Conservation (phyloP, 2,888 invertebrate genomes). For the Nowickia ferox region DNA sequence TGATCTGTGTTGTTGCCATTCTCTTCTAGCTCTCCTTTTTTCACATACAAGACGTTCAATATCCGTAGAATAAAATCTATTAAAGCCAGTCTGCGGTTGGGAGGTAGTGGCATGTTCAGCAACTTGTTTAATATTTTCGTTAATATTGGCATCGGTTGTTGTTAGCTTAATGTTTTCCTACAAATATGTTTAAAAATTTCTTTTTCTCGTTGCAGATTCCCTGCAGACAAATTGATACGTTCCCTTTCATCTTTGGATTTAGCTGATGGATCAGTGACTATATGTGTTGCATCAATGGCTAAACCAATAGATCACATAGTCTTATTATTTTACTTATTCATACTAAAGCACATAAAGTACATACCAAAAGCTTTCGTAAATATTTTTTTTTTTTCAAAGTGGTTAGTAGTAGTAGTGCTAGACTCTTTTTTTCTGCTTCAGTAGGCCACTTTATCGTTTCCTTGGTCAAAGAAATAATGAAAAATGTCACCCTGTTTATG, state of each 20-base stretch:
- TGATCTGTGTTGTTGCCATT: too few species aligned
- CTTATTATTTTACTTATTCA: slow-evolving; percentile 1
- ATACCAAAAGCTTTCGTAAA: slow-evolving; percentile 49
- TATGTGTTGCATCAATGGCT: slow-evolving; percentile 53
- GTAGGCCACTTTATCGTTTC: slow-evolving; percentile 55
- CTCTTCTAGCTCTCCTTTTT: too few species aligned
- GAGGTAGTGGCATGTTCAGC: too few species aligned
- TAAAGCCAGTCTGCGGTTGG: too few species aligned
- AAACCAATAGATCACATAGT: background rate
- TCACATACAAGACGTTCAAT: too few species aligned
- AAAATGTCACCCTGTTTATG: slow-evolving; percentile 19
- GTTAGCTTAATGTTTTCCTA: too few species aligned
- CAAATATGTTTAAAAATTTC: slow-evolving; percentile 58
- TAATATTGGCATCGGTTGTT: too few species aligned
- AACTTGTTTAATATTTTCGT: too few species aligned
- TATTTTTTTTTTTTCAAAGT: slow-evolving; percentile 32
- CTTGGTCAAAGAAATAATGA: slow-evolving; percentile 41
- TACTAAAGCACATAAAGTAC: slow-evolving; percentile 1
- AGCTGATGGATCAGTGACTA: slow-evolving; percentile 43
- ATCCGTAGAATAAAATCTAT: too few species aligned
- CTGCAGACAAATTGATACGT: slow-evolving; percentile 49
- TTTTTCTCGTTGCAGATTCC: slow-evolving; percentile 59
- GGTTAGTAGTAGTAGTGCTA: too few species aligned
- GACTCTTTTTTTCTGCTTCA: slow-evolving; percentile 29
- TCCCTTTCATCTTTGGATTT: slow-evolving; percentile 49